These are phyloP conservation scores for Hylomyscus alleni DNA, from an alignment of 2,797 vertebrate genomes.

Conservation along the genomic window DNA sequence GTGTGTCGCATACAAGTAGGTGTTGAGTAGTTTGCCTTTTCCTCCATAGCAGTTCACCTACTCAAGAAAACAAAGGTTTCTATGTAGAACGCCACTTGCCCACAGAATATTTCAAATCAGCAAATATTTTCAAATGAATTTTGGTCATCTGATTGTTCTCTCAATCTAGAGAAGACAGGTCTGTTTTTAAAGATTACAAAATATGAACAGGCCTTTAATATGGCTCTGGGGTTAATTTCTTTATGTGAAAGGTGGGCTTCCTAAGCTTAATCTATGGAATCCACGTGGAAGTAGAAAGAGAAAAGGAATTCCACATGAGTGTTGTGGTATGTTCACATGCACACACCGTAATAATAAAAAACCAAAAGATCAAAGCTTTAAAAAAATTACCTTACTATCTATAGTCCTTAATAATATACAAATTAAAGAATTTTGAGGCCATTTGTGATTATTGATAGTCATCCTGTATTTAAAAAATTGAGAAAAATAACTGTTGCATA, in stretches of 20 bases:
- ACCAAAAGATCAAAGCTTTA: background rate
- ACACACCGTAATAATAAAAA: background rate
- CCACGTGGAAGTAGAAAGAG: background rate
- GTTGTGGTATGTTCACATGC: background rate
- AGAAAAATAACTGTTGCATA: background rate
- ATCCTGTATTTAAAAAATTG: background rate
- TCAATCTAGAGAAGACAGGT: background rate
- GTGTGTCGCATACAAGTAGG: background rate
- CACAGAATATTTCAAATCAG: background rate
- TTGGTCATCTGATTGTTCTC: background rate
- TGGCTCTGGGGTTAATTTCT: background rate
- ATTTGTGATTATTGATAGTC: background rate
- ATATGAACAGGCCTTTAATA: background rate
- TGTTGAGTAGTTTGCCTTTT: background rate
- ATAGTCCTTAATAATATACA: background rate
- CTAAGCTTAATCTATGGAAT: background rate
- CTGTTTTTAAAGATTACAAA: background rate
- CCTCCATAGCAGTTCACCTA: background rate
- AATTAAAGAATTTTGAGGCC: background rate
- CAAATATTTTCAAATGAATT: background rate
- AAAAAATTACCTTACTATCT: background rate
- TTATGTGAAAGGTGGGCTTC: no score
- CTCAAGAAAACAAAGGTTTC: background rate
- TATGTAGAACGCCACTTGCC: background rate
- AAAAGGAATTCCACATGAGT: background rate